Conservation (phyloP, 2,888 invertebrate genomes). For the Meteorus cinctellus region DNA sequence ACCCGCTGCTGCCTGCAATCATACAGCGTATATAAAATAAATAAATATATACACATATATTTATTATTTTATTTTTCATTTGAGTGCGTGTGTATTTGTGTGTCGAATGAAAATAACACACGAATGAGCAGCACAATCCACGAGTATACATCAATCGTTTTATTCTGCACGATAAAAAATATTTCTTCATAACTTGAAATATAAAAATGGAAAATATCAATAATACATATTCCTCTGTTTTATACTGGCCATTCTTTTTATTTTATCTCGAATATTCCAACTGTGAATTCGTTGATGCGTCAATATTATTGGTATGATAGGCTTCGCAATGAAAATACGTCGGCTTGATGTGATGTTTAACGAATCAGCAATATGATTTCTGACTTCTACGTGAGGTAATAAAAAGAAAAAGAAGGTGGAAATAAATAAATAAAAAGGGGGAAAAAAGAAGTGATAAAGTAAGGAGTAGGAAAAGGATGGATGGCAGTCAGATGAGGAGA, state of each 20-base stretch:
- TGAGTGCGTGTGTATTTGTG: too few relatives aligned
- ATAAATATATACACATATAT: background rate
- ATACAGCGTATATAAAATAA: background rate
- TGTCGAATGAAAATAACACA: background rate
- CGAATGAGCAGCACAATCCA: background rate
- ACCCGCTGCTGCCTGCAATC: background rate
- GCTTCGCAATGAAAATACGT: slow-evolving; percentile 8
- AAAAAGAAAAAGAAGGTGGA: slow-evolving; percentile 43
- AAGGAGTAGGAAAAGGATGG: slow-evolving; percentile 31
- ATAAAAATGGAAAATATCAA: background rate
- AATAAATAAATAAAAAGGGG: slow-evolving; percentile 40
- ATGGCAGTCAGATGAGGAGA: slow-evolving; percentile 27
- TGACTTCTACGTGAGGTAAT: slow-evolving; percentile 39
- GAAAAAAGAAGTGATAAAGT: slow-evolving; percentile 38
- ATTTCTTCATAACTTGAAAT: background rate
- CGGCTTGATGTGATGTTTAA: slow-evolving; percentile 50
- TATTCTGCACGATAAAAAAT: background rate
- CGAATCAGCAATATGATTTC: slow-evolving; percentile 49
- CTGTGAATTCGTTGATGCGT: slow-evolving; percentile 25
- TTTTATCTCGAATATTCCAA: background rate
- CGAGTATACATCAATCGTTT: background rate
- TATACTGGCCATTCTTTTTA: background rate
- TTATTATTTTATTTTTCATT: background rate
- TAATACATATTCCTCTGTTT: background rate
- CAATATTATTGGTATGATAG: slow-evolving; percentile 29